Percentiles rank a stretch among this genome's conserved stretches.
Evolutionary conservation across 2,797 vertebrate genomes (phyloP).

Genomic region (Microcaecilia unicolor): DNA sequence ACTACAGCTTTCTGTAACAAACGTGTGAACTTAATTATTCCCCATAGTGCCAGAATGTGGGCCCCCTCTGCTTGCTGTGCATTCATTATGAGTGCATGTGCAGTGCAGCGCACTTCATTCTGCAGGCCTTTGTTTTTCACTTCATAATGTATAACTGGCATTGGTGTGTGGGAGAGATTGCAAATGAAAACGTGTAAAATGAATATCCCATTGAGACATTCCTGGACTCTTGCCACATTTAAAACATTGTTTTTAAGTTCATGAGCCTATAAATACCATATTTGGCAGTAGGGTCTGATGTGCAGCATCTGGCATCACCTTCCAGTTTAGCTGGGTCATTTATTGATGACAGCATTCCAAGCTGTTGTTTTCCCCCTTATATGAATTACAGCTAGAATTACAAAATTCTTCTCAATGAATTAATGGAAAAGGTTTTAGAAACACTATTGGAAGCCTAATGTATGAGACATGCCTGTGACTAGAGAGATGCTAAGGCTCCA

Average conservation of each 20-base stretch:
- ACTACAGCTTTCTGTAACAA: too few relatives aligned
- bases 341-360: slow-evolving; percentile 5
- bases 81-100: too few relatives aligned
- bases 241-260: slow-evolving; percentile 11
- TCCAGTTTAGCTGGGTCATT: slow-evolving; percentile 1
- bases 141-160: slow-evolving; percentile 4
- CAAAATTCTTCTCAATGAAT: neutral
- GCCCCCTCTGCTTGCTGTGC: too few relatives aligned
- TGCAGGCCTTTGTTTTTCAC: neutral
- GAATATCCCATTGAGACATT: slow-evolving; percentile 11
- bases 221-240: slow-evolving; percentile 5
- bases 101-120: slow-evolving; percentile 5
- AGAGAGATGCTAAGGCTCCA: too few relatives aligned
- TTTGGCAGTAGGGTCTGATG: slow-evolving; percentile 1
- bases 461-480: neutral
- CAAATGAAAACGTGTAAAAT: slow-evolving; percentile 10
- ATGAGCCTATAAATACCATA: slow-evolving; percentile 1
- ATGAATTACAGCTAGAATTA: neutral
- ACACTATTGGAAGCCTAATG: neutral
- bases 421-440: neutral
- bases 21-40: too few relatives aligned
- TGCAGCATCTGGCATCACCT: slow-evolving; percentile 7
- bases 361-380: neutral
- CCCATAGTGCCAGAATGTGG: too few relatives aligned
- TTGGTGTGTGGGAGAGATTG: slow-evolving; percentile 1